These are phyloP conservation scores for Cranoglanis bouderius DNA, from an alignment of 2,113 vertebrate species.

Conservation along the genomic window DNA sequence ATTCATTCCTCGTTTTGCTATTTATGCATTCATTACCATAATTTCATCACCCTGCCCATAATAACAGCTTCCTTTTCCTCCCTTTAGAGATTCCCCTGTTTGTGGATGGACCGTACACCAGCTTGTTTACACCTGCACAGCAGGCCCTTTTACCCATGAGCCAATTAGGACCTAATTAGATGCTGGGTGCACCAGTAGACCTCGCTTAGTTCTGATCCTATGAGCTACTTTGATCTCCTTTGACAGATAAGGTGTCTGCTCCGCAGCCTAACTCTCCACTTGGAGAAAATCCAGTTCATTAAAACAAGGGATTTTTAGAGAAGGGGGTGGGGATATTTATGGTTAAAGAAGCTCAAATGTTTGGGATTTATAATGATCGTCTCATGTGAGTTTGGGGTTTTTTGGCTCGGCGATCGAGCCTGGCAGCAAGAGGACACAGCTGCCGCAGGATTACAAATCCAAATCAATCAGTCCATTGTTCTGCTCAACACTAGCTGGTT, in stretches of 20 bases:
- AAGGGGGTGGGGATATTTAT: constrained; percentile 46
- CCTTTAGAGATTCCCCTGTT: constrained; percentile 16
- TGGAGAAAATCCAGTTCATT: constrained; percentile 56
- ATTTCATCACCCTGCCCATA: constrained; percentile 21
- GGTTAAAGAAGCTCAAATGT: constrained; percentile 45
- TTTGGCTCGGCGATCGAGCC: constrained; percentile 25
- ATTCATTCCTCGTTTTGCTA: constrained; percentile 22
- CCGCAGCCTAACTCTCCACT: constrained; percentile 35
- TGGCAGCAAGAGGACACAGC: constrained; percentile 52
- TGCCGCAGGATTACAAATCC: constrained; percentile 47
- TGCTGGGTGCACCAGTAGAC: constrained; percentile 22
- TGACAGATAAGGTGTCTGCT: constrained; percentile 59
- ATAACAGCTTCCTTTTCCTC: background rate
- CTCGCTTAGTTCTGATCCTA: constrained; percentile 37
- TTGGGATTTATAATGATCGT: constrained; percentile 47
- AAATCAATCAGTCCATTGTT: constrained; percentile 48
- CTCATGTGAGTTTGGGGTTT: constrained; percentile 47
- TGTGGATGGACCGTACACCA: constrained; percentile 41
- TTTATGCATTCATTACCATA: constrained; percentile 10
- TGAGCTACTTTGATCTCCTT: constrained; percentile 52
- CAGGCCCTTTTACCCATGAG: constrained; percentile 40
- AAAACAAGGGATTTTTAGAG: constrained; percentile 46
- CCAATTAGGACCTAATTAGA: constrained; percentile 59
- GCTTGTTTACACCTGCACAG: constrained; percentile 55
- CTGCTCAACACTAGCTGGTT: constrained; percentile 5